Evolutionary conservation across 2,113 vertebrate genomes (phyloP).

Genomic region (Corydoras maculifer): DNA sequence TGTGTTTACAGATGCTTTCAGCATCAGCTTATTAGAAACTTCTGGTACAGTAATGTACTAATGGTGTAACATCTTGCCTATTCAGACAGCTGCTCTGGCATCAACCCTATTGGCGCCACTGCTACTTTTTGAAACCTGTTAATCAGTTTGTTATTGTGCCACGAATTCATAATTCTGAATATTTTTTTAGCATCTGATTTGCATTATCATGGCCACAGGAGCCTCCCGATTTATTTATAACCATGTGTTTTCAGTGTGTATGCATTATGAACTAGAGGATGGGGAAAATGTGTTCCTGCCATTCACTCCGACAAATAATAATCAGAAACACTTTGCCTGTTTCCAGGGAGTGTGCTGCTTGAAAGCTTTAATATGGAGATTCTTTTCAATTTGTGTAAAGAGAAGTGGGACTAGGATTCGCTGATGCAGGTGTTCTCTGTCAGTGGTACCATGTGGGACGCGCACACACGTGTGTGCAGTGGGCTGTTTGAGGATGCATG

Average conservation of each 20-base stretch:
- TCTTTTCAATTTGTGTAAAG: conserved; percentile 39
- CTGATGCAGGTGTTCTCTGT: conserved; percentile 43
- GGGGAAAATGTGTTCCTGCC: conserved; percentile 26
- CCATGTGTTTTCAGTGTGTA: conserved; percentile 32
- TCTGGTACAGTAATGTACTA: not conserved
- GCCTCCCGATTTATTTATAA: conserved; percentile 40
- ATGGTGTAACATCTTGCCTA: conserved; percentile 3
- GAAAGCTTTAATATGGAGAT: conserved; percentile 52
- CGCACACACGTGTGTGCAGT: not conserved
- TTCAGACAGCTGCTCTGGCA: conserved; percentile 11
- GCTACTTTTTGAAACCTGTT: conserved; percentile 20
- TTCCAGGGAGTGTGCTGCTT: conserved; percentile 43
- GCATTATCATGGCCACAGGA: conserved; percentile 51
- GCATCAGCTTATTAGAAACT: not conserved
- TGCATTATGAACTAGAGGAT: conserved; percentile 32
- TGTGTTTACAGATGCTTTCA: not conserved
- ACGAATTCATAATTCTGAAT: conserved; percentile 40
- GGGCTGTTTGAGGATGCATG: conserved; percentile 4
- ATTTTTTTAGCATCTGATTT: conserved; percentile 51
- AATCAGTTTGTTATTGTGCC: conserved; percentile 36
- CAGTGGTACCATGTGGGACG: conserved; percentile 20
- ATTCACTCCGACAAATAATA: conserved; percentile 43
- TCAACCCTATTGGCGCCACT: not conserved
- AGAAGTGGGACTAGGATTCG: conserved; percentile 27
- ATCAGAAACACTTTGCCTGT: conserved; percentile 46